Conservation (phyloP, 1,140 invertebrate species). For the Drosophila elegans region DNA sequence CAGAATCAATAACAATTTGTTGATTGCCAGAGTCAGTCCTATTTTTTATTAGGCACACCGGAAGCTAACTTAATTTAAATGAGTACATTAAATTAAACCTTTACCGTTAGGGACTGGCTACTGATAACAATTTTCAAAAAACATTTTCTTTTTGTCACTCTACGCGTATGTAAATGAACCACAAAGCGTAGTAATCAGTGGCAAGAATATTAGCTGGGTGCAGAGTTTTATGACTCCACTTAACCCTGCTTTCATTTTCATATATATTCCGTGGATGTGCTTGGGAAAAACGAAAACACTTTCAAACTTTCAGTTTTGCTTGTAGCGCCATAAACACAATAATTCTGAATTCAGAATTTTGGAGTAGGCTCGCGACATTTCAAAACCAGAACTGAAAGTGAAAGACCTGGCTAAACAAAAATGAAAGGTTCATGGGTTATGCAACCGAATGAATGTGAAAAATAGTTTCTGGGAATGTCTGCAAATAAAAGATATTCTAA, state of each 20-base stretch:
- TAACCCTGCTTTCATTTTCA: slow-evolving; percentile 70
- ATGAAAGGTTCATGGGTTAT: slow-evolving; percentile 38
- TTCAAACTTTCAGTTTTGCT: slow-evolving; percentile 74
- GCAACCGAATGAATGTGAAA: slow-evolving; percentile 37
- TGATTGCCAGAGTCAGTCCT: slow-evolving; percentile 18
- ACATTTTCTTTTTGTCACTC: slow-evolving; percentile 9
- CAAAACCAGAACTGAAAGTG: slow-evolving; percentile 18
- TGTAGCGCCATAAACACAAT: slow-evolving; percentile 12
- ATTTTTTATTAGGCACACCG: slow-evolving; percentile 37
- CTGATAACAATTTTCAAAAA: slow-evolving; percentile 26
- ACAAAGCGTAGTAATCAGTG: slow-evolving; percentile 3
- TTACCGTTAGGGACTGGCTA: slow-evolving; percentile 36
- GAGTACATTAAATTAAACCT: slow-evolving; percentile 33
- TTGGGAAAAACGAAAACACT: slow-evolving; percentile 62
- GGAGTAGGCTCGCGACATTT: slow-evolving; percentile 59
- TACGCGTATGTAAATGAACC: slow-evolving; percentile 28
- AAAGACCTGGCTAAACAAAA: slow-evolving; percentile 27
- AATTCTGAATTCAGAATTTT: slow-evolving; percentile 63
- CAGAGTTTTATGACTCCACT: slow-evolving; percentile 49
- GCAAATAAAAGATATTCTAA: slow-evolving; percentile 67
- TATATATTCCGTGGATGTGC: slow-evolving; percentile 25
- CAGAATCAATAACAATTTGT: slow-evolving; percentile 77
- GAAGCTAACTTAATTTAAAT: slow-evolving; percentile 56
- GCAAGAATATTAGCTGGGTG: slow-evolving; percentile 38
- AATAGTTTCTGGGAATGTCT: slow-evolving; percentile 18